Evolutionary conservation across 2,888 invertebrate species (phyloP), one percentile per base, ranked within the genome.

Genomic region (Euproctis similis): DNA sequence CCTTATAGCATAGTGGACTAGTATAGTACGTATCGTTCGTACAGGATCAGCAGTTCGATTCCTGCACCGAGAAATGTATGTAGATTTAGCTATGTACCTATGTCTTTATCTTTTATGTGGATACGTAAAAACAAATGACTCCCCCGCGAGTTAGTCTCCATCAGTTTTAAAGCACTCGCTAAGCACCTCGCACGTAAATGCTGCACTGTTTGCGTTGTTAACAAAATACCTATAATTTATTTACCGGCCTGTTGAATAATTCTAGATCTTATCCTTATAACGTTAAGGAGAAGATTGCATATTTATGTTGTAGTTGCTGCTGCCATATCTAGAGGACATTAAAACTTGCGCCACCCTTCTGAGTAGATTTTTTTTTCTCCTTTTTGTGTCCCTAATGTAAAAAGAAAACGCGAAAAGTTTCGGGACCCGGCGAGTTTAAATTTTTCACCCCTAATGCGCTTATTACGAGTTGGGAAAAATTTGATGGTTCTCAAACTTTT

Each of bases 301-400:
- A 48, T 46, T 24, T 29, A 10, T 12, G 19, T 12, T 31, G 8
- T 29, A 34, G 38, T 34, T 34, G 26, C 25, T 31, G 16, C 31
- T 43, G 35, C 31, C 46, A 46, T 49, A 49, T 50, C 46, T 49
- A 50, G 46, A 51, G 59, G 65, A 72, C 73, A 80, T 78, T 77
- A 76, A 76, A 78, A 80, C 74, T 80, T 76, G 59, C n/a, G n/a
- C 72, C 81, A 78, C 81, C 78, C 81, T 76, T 80, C 76, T 78
- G 74, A 81, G 80, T 77, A 77, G 70, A 53, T 60, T 55, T 69
- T 70, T 43, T 66, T 23, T 68, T 59, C 57, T 66, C n/a, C n/a
- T n/a, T n/a, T 68, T 80, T 23, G 70, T 70, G 65, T 73, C 67
- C 69, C 70, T 78, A 80, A 80, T 80, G 80, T 73, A 80, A 81